phyloP scores from a whole-genome alignment of 2,113 vertebrate genomes.

The Cololabis saira region DNA sequence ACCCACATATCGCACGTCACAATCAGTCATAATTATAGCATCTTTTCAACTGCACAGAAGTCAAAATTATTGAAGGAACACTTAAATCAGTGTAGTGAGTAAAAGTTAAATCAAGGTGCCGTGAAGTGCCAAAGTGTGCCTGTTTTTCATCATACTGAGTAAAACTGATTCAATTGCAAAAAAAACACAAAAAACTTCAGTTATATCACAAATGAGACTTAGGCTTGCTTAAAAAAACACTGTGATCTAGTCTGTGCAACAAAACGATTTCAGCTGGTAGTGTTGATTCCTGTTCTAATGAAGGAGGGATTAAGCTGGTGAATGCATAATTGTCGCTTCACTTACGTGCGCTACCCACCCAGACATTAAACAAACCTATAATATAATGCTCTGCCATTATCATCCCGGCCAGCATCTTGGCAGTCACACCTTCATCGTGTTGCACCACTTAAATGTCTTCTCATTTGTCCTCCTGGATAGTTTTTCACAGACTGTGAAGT shows the following conservation, averaged over 20 bases:
- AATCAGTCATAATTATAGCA: conserved; percentile 12
- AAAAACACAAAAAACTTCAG: conserved; percentile 4
- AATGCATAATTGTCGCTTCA: conserved; percentile 62
- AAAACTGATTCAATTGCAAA: conserved; percentile 31
- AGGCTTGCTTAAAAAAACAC: conserved; percentile 16
- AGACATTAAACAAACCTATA: conserved; percentile 52
- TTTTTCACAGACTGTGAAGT: neutral
- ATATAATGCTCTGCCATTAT: conserved; percentile 54
- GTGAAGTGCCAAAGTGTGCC: conserved; percentile 27
- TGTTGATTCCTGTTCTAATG: conserved; percentile 50
- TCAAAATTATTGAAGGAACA: conserved; percentile 16
- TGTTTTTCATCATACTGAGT: conserved; percentile 51
- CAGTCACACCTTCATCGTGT: conserved; percentile 41
- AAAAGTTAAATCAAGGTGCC: conserved; percentile 19
- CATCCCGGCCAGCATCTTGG: conserved; percentile 32
- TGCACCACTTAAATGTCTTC: conserved; percentile 13
- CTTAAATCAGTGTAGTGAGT: conserved; percentile 10
- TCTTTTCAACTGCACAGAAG: conserved; percentile 8
- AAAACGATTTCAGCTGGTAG: conserved; percentile 56
- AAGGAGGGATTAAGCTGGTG: conserved; percentile 60
- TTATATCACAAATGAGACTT: conserved; percentile 1
- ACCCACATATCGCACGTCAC: conserved; percentile 8
- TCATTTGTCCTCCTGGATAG: conserved; percentile 10
- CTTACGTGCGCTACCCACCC: conserved; percentile 50
- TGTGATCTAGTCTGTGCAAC: conserved; percentile 53